Conservation (phyloP, 2,113 vertebrate genomes). For the Calyptommatus sinebrachiatus region DNA sequence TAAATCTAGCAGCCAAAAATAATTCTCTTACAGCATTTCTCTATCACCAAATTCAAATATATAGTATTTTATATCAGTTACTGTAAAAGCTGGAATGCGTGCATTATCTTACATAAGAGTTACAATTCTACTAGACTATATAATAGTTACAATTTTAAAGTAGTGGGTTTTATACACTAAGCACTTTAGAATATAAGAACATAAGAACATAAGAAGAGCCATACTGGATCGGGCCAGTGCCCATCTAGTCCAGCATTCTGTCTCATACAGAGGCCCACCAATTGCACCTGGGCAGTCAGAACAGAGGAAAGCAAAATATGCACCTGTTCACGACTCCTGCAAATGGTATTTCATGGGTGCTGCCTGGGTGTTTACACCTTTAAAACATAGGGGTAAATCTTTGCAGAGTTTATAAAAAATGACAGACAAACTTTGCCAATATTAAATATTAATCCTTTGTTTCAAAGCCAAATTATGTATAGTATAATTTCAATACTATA, state of each 20-base stretch:
- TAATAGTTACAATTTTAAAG: neutral
- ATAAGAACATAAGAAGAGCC: too few relatives aligned
- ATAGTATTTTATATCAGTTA: neutral
- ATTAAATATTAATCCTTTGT: neutral
- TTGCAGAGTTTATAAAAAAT: neutral
- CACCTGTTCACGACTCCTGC: too few relatives aligned
- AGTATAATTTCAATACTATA: neutral
- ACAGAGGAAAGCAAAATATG: too few relatives aligned
- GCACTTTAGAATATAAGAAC: too few relatives aligned
- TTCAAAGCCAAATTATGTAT: neutral
- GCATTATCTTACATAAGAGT: neutral
- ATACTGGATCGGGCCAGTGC: too few relatives aligned
- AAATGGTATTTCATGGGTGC: too few relatives aligned
- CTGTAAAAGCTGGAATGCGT: neutral
- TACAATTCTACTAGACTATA: neutral
- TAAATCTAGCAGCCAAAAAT: slow-evolving; percentile 17
- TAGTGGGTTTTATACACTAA: neutral
- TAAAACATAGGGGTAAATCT: neutral
- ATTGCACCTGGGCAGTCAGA: too few relatives aligned
- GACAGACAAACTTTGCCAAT: neutral
- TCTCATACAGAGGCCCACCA: too few relatives aligned
- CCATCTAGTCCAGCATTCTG: too few relatives aligned
- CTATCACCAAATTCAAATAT: too few relatives aligned
- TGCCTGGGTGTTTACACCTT: too few relatives aligned
- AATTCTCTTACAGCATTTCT: neutral